Conservation (phyloP, 2,888 invertebrate genomes). For the Chrysolina oricalcia region DNA sequence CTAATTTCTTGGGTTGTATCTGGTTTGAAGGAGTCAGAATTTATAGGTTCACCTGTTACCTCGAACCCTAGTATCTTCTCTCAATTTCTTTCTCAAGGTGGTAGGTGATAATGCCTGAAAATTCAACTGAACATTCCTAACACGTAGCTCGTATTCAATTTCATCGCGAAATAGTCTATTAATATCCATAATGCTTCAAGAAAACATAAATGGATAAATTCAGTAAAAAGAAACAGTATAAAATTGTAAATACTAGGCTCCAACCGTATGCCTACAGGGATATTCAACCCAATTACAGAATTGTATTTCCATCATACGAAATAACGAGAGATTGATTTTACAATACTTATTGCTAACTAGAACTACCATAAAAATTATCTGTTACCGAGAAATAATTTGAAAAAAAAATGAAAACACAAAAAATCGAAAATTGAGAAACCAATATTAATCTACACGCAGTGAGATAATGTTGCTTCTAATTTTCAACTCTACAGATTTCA, state of each 20-base stretch:
- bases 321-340: too few relatives aligned
- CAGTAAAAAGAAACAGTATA: not conserved
- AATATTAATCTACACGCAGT: too few relatives aligned
- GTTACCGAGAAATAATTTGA: too few relatives aligned
- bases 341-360: too few relatives aligned
- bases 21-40: not conserved
- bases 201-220: not conserved
- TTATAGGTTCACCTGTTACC: not conserved
- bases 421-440: too few relatives aligned
- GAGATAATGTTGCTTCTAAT: too few relatives aligned
- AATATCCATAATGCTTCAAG: not conserved
- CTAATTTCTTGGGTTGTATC: constrained; percentile 17
- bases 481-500: too few relatives aligned
- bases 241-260: not conserved
- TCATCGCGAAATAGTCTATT: not conserved
- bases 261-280: too few relatives aligned
- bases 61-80: not conserved
- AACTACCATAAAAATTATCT: too few relatives aligned
- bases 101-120: not conserved
- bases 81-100: constrained; percentile 10
- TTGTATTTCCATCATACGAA: too few relatives aligned
- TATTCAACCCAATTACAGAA: too few relatives aligned
- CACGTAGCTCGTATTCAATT: constrained; percentile 16
- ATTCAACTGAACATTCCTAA: not conserved
- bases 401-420: too few relatives aligned